phyloP scores from a whole-genome alignment of 2,888 invertebrate genomes.

The Spicauda simplicius region DNA sequence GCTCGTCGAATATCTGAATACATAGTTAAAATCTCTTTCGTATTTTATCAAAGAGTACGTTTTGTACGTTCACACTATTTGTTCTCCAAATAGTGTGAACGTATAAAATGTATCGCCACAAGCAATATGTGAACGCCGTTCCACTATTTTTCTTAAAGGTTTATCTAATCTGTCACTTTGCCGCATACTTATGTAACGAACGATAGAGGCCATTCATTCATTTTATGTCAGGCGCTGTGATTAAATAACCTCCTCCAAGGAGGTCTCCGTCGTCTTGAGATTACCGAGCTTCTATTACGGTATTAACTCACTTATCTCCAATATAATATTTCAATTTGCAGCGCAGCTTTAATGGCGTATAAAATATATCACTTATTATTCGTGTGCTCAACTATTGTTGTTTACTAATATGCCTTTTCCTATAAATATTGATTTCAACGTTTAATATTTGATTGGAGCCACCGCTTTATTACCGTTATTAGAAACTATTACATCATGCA shows the following conservation, averaged over 20 bases:
- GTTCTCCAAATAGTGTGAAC: slow-evolving; percentile 42
- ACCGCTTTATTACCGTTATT: slow-evolving; percentile 30
- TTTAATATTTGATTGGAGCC: slow-evolving; percentile 11
- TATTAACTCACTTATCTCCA: slow-evolving; percentile 23
- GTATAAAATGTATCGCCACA: slow-evolving; percentile 44
- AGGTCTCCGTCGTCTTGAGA: slow-evolving; percentile 24
- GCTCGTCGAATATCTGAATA: slow-evolving; percentile 57
- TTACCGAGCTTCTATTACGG: slow-evolving; percentile 24
- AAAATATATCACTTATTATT: background rate
- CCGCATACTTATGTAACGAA: slow-evolving; percentile 44
- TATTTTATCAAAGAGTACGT: slow-evolving; percentile 47
- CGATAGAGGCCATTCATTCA: slow-evolving; percentile 31
- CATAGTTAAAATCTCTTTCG: slow-evolving; percentile 52
- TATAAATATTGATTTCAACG: slow-evolving; percentile 4
- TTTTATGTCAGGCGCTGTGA: slow-evolving; percentile 32
- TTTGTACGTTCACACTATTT: no score
- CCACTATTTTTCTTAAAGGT: slow-evolving; percentile 40
- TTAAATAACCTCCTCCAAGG: slow-evolving; percentile 26
- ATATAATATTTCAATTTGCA: slow-evolving; percentile 24
- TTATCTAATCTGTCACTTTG: slow-evolving; percentile 48
- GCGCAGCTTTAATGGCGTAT: slow-evolving; percentile 3
- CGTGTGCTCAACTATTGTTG: background rate
- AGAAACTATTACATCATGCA: slow-evolving; percentile 20
- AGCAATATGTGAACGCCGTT: slow-evolving; percentile 37
- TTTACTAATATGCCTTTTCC: slow-evolving; percentile 15